Evolutionary conservation across 2,888 invertebrate genomes (phyloP).

Genomic region (Drosophila glabriapex): DNA sequence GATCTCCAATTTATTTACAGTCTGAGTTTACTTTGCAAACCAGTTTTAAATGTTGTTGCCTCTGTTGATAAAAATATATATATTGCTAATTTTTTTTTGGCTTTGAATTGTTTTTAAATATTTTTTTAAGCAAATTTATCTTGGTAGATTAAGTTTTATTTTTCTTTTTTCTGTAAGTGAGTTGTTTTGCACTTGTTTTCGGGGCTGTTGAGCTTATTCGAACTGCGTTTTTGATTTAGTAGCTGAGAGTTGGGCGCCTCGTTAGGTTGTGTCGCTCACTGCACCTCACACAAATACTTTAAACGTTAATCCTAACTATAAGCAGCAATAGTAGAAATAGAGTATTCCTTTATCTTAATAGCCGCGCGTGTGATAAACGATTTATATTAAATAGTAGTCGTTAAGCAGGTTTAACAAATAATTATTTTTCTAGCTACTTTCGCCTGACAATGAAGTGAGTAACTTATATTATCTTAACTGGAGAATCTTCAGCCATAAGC

Average conservation of each 20-base stretch:
- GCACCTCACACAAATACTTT: conserved; percentile 2
- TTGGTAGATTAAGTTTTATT: conserved; percentile 15
- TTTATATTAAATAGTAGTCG: conserved; percentile 44
- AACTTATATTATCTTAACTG: conserved; percentile 29
- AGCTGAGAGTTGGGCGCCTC: conserved; percentile 45
- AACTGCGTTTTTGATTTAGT: conserved; percentile 58
- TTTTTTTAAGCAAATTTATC: conserved; percentile 4
- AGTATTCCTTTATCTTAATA: conserved; percentile 53
- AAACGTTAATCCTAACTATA: conserved; percentile 13
- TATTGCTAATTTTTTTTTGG: neutral
- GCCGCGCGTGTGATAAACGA: conserved; percentile 56
- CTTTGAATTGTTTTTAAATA: neutral
- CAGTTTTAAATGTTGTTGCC: conserved; percentile 1
- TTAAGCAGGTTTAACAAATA: conserved; percentile 58
- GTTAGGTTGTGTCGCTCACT: conserved; percentile 44
- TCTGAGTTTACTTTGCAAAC: conserved; percentile 8
- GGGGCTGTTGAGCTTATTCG: conserved; percentile 49
- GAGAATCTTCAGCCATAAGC: conserved; percentile 6
- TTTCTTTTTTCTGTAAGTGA: neutral
- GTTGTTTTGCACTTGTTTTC: conserved; percentile 8
- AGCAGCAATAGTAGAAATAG: conserved; percentile 1
- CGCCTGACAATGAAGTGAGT: conserved; percentile 66
- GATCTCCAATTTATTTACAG: conserved; percentile 4
- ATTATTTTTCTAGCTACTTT: conserved; percentile 27
- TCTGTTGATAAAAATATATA: neutral